Evolutionary conservation across 2,797 vertebrate species (phyloP).

Genomic region (Bradypus variegatus): DNA sequence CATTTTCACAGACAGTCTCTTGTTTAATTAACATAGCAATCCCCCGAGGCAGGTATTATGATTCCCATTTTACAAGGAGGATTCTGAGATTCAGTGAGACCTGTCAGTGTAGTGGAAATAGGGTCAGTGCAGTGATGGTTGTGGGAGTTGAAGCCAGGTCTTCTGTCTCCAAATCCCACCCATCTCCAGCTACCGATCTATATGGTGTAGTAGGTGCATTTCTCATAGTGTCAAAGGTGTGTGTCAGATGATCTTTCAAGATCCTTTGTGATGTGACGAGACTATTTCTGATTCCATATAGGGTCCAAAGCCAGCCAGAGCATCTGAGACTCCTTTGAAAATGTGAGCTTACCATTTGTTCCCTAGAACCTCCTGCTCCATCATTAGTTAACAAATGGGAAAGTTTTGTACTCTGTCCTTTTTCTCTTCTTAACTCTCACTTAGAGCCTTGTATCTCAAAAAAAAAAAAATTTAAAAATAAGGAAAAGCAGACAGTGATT

Average conservation of each 20-base stretch:
- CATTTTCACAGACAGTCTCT: neutral
- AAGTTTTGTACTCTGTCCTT: neutral
- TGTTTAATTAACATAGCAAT: neutral
- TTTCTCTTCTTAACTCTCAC: constrained; percentile 5
- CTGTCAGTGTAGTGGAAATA: neutral
- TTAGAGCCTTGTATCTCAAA: neutral
- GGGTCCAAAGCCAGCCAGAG: neutral
- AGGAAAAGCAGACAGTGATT: constrained; percentile 23
- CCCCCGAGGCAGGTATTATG: neutral
- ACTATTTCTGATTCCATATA: neutral
- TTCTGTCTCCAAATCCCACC: neutral
- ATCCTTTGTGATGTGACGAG: neutral
- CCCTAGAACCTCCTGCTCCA: neutral
- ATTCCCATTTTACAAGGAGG: neutral
- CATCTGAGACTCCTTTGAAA: neutral
- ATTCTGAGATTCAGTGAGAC: neutral
- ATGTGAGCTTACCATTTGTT: neutral
- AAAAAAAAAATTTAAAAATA: neutral
- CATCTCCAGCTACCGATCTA: neutral
- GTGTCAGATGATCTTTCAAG: neutral
- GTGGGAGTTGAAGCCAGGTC: neutral
- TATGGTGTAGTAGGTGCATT: neutral
- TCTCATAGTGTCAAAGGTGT: neutral
- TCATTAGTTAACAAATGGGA: neutral
- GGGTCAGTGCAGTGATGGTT: rapidly evolving